Percentiles rank a stretch among this genome's conserved stretches.
Evolutionary conservation across 2,797 vertebrate genomes (phyloP).

Genomic region (Mallotus villosus): DNA sequence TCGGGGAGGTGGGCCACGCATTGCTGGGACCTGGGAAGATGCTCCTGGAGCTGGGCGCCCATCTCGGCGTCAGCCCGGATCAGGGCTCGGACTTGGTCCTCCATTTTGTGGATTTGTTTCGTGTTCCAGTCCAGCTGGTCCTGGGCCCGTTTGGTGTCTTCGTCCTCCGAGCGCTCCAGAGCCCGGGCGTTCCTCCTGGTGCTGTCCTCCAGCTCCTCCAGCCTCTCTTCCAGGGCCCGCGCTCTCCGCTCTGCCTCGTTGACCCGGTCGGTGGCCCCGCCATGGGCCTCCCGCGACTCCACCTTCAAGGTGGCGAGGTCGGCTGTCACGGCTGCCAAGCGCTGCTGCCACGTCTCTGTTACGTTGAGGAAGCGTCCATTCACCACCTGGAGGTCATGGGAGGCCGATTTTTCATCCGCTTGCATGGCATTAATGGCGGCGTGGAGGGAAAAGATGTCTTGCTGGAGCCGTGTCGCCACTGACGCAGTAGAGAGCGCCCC

Average conservation of each 20-base stretch:
- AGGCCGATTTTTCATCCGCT: conserved; percentile 74
- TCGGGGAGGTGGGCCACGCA: conserved; percentile 81
- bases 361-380: conserved; percentile 81
- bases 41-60: conserved; percentile 70
- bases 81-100: conserved; percentile 71
- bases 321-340: conserved; percentile 69
- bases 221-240: conserved; percentile 73
- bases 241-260: conserved; percentile 83
- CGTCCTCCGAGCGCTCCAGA: conserved; percentile 85
- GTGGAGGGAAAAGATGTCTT: conserved; percentile 79
- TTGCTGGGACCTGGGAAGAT: conserved; percentile 76
- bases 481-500: conserved; percentile 75
- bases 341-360: conserved; percentile 81
- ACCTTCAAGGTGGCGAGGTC: conserved; percentile 78
- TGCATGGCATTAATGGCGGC: conserved; percentile 70
- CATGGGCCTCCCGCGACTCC: conserved; percentile 80
- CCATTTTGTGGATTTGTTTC: conserved; percentile 73
- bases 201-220: conserved; percentile 89
- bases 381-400: conserved; percentile 75
- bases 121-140: conserved; percentile 79
- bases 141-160: conserved; percentile 75
- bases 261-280: conserved; percentile 76
- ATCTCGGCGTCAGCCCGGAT: conserved; percentile 70
- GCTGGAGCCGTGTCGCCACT: conserved; percentile 76
- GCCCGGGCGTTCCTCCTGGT: conserved; percentile 84